A percentile compares a stretch with the other conserved stretches of the same genome.
These are phyloP conservation scores for Biston stratarius DNA, from an alignment of 2,888 invertebrate genomes.

Conservation along the genomic window DNA sequence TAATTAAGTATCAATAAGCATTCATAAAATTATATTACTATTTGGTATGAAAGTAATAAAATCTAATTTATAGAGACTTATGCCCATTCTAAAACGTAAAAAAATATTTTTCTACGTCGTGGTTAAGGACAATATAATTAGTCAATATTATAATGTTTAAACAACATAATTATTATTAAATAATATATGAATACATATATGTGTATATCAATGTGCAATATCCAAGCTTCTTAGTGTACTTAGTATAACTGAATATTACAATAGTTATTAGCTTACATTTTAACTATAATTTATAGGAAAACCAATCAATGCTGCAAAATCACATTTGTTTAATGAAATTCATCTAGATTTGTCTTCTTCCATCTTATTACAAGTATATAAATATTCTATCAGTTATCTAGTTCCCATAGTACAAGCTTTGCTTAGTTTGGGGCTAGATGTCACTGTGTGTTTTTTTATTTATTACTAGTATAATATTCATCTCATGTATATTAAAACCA, in stretches of 20 bases:
- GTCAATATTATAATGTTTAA: background rate
- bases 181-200: background rate
- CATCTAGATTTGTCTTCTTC: no score
- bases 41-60: no score
- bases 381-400: no score
- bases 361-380: no score
- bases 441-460: no score
- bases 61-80: background rate
- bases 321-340: no score
- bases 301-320: no score
- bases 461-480: no score
- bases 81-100: background rate
- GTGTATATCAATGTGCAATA: background rate
- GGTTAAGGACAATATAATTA: conserved; percentile 34
- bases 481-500: no score
- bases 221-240: background rate
- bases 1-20: conserved; percentile 5
- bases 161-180: background rate
- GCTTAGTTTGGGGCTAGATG: no score
- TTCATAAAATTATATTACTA: background rate
- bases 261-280: background rate
- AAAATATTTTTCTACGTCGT: conserved; percentile 34
- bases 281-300: no score
- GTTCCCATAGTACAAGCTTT: no score
- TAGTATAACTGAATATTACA: background rate